A percentile compares a stretch with the other conserved stretches of the same genome.
Conservation (phyloP, 2,113 vertebrate species). For the Bos indicus region DNA sequence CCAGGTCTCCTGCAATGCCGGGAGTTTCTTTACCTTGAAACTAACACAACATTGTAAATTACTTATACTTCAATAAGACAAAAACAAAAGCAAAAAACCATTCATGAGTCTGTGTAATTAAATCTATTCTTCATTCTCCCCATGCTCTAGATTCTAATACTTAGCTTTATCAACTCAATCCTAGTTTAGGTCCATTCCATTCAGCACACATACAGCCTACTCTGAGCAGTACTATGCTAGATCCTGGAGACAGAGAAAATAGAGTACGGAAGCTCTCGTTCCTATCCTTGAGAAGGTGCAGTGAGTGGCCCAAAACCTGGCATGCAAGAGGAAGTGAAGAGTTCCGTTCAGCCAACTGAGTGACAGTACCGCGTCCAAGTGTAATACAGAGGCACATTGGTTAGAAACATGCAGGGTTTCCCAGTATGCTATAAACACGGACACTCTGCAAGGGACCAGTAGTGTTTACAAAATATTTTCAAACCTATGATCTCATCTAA, state of each 20-base stretch:
- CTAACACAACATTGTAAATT: not conserved
- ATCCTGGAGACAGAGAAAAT: not conserved
- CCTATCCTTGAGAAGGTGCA: not conserved
- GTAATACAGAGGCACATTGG: rapidly evolving
- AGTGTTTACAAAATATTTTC: not conserved
- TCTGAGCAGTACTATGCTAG: not conserved
- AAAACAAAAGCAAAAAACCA: not conserved
- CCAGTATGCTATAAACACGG: not conserved
- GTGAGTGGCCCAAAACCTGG: not conserved
- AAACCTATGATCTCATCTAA: not conserved
- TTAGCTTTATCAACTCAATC: not conserved
- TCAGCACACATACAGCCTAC: not conserved
- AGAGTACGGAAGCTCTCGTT: not conserved
- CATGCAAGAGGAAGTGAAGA: rapidly evolving
- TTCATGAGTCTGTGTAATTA: not conserved
- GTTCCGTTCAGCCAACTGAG: not conserved
- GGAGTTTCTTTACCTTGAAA: not conserved
- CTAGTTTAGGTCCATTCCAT: not conserved
- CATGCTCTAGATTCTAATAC: not conserved
- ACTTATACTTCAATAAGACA: not conserved
- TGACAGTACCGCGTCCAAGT: no score
- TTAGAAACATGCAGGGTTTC: not conserved
- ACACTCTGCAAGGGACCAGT: not conserved
- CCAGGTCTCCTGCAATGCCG: not conserved
- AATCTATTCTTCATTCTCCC: not conserved